phyloP scores from a whole-genome alignment of 2,797 vertebrate genomes.

The Sandelia bainsii region DNA sequence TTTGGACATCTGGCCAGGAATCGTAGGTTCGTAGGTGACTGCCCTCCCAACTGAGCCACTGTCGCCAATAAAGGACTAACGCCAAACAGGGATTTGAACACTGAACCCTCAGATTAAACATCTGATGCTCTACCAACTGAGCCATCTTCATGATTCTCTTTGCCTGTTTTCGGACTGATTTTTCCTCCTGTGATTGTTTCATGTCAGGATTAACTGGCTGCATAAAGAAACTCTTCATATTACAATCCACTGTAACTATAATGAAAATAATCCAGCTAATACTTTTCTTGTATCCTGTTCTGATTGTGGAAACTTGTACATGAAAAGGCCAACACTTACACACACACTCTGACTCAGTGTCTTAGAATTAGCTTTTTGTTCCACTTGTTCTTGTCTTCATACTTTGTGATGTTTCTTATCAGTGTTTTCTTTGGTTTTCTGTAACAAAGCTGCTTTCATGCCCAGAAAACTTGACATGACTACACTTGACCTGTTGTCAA shows the following conservation, averaged over 20 bases:
- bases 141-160: not conserved
- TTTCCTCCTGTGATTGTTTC: not conserved
- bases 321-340: not conserved
- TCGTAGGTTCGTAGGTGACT: too few species aligned
- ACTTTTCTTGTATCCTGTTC: not conserved
- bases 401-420: slow-evolving; percentile 1
- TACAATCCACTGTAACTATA: not conserved
- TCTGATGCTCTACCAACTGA: too few species aligned
- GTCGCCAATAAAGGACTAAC: too few species aligned
- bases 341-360: not conserved
- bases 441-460: slow-evolving; percentile 14
- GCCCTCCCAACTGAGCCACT: too few species aligned
- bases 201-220: not conserved
- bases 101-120: too few species aligned
- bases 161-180: not conserved
- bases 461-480: not conserved
- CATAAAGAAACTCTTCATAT: not conserved
- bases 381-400: not conserved
- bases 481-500: slow-evolving; percentile 11
- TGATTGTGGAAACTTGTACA: not conserved
- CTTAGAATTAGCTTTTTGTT: not conserved
- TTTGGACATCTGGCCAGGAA: too few species aligned
- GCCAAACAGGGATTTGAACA: too few species aligned
- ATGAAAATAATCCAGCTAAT: not conserved
- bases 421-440: slow-evolving; percentile 4